Evolutionary conservation across 2,888 invertebrate species (phyloP).

Genomic region (Cantharis rustica): DNA sequence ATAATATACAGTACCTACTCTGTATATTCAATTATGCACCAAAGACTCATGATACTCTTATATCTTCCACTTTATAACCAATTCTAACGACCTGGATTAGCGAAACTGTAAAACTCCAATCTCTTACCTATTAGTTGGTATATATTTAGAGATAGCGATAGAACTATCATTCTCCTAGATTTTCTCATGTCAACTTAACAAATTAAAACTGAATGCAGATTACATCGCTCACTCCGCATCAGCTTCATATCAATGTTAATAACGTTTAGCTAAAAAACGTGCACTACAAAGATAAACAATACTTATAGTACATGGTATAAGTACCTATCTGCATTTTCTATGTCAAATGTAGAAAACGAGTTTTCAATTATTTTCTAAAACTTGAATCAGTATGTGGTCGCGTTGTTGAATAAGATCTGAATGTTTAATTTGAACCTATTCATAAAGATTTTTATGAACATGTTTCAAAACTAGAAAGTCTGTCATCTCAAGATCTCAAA

Average conservation of each 20-base stretch:
- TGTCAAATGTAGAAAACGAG: conserved; percentile 2
- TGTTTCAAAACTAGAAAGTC: conserved; percentile 28
- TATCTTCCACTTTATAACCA: conserved; percentile 14
- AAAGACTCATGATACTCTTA: conserved; percentile 15
- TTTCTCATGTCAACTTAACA: conserved; percentile 23
- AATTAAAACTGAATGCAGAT: conserved; percentile 4
- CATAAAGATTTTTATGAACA: conserved; percentile 25
- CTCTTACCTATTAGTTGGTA: background rate
- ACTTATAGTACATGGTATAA: background rate
- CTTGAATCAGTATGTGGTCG: conserved; percentile 3
- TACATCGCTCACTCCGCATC: background rate
- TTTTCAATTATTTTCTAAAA: conserved; percentile 2
- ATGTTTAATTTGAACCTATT: conserved; percentile 23
- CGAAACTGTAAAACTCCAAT: conserved; percentile 7
- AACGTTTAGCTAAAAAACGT: background rate
- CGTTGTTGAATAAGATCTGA: conserved; percentile 12
- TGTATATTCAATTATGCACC: conserved; percentile 24
- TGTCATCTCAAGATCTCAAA: conserved; percentile 29
- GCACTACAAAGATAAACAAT: background rate
- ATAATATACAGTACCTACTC: conserved; percentile 16
- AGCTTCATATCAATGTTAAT: background rate
- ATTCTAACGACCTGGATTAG: conserved; percentile 19
- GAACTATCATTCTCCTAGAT: background rate
- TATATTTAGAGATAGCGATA: background rate
- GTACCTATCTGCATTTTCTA: background rate